Evolutionary conservation across 92 coral and sea anemone genomes (phyloP).

Genomic region (Galaxea fascicularis): DNA sequence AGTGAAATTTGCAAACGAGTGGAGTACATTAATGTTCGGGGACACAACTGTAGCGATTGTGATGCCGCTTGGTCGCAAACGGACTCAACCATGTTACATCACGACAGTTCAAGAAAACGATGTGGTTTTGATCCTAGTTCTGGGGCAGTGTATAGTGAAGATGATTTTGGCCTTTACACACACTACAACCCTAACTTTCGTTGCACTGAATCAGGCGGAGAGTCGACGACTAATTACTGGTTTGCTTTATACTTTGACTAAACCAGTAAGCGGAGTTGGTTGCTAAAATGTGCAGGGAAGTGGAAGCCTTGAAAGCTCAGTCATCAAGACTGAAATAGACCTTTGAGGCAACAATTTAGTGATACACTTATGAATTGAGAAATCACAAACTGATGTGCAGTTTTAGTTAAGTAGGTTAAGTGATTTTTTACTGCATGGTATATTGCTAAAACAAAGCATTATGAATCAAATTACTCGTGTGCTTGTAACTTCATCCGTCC

Average conservation of each 20-base stretch:
- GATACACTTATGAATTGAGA: no score
- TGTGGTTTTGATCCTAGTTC: constrained; percentile 46
- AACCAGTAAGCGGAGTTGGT: no score
- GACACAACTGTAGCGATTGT: constrained; percentile 45
- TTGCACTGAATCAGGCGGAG: not conserved
- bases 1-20: constrained; percentile 41
- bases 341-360: no score
- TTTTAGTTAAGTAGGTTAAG: no score
- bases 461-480: no score
- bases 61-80: constrained; percentile 58
- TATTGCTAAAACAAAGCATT: no score
- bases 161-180: constrained; percentile 42
- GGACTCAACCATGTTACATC: constrained; percentile 10
- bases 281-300: no score
- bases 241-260: constrained; percentile 34
- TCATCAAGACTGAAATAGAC: no score
- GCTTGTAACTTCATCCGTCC: no score
- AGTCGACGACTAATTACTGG: constrained; percentile 54
- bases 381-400: no score
- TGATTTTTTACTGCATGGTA: no score
- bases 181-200: constrained; percentile 4
- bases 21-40: constrained; percentile 70
- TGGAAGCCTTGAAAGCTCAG: constrained; percentile 54
- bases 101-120: constrained; percentile 7
- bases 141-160: constrained; percentile 27